Evolutionary conservation across 2,888 invertebrate genomes (phyloP), one percentile per base, ranked within the genome.

Genomic region (Cactoblastis cactorum): DNA sequence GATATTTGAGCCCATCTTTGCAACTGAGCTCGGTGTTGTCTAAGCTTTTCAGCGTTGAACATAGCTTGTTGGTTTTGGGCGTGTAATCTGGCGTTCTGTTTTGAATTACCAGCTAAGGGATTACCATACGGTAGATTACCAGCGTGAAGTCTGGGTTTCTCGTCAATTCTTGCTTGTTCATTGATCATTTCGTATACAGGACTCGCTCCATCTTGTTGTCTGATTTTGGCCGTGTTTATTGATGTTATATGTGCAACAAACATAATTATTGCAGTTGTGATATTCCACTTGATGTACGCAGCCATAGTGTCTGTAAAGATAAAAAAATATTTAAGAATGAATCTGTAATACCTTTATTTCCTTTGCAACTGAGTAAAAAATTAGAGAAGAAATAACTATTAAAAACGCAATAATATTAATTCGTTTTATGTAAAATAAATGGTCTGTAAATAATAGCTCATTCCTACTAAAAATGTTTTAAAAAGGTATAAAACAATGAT

Each of bases 1-100:
- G 90, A 77, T 53, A 83, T 60, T 50, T 78, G 70, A 1, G 69
- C 74, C 74, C 81, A 80, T 55, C 87, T 74, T 58, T 86, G 83
- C 0, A 83, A 45, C 50, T 89, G 89, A 0, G 89, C 90, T 69
- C 83, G 71, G 47, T 90, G 90, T 49, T 88, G 88, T 33, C 90
- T 71, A 5, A 83, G 61, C 51, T 75, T 77, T 57, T 90, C 90
- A 1, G 87, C 87, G 45, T 89, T 82, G 53, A 86, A 90, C 86
- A 90, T 89, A 0, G 85, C 89, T 65, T 89, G 90, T 57, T 90
- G 90, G 45, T 88, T 86, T 53, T 83, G 76, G 0, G 85, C 83
- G 55, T 90, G 87, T 3, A 83, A 58, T 59, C 77, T 82, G 0
- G 84, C 83, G 57, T 83, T 86, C 50, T 83, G 78, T 57, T 75